Conservation (phyloP, 1,140 invertebrate genomes). For the Caenorhabditis tropicalis region DNA sequence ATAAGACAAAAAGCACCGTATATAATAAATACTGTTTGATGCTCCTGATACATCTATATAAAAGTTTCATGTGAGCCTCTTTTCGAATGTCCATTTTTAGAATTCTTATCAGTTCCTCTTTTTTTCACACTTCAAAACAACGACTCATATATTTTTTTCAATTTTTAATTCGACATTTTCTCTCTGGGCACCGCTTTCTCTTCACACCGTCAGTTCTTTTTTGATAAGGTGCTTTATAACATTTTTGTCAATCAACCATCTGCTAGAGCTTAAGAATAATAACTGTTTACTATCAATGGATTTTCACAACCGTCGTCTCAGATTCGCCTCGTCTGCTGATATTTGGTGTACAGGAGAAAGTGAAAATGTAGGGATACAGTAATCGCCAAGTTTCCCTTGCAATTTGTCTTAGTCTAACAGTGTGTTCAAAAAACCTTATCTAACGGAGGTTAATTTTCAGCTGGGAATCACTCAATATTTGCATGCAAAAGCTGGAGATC, state of each 20-base stretch:
- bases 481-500: conserved; percentile 32
- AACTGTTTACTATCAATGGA: conserved; percentile 21
- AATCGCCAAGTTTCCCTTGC: background rate
- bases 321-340: background rate
- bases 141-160: background rate
- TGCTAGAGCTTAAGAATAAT: background rate
- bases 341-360: background rate
- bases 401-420: background rate
- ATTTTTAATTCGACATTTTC: background rate
- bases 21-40: too few relatives aligned
- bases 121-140: conserved; percentile 16
- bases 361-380: background rate
- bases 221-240: background rate
- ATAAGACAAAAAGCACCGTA: too few relatives aligned
- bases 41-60: too few relatives aligned
- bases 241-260: conserved; percentile 4
- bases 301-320: background rate
- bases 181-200: background rate
- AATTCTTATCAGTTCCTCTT: background rate
- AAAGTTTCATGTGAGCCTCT: too few relatives aligned
- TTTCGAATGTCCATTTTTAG: background rate
- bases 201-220: background rate
- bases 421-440: background rate
- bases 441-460: background rate
- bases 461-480: conserved; percentile 24